Conservation (phyloP, 2,797 vertebrate species). For the Sebastes nivosus region DNA sequence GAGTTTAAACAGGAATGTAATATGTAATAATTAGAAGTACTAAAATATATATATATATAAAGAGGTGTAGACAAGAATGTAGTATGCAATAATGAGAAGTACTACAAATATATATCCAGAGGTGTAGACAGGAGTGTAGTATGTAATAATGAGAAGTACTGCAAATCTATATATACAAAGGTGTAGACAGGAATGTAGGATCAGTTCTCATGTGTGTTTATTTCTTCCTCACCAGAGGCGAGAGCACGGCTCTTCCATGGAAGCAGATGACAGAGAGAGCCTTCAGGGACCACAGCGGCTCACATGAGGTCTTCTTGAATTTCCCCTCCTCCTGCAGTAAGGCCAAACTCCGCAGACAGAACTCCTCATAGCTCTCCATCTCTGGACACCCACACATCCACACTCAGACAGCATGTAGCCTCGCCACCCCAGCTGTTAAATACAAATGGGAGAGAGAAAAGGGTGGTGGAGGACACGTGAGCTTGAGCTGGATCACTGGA, state of each 20-base stretch:
- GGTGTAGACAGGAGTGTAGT: too few species aligned
- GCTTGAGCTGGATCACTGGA: conserved; percentile 18
- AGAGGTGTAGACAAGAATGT: too few species aligned
- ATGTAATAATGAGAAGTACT: too few species aligned
- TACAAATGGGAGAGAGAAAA: conserved; percentile 14
- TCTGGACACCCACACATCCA: conserved; percentile 68
- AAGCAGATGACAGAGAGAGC: conserved; percentile 86
- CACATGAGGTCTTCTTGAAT: conserved; percentile 49
- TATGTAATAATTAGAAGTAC: too few species aligned
- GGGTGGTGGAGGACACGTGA: background rate
- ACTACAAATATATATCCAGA: too few species aligned
- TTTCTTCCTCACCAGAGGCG: conserved; percentile 87
- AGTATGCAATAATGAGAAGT: too few species aligned
- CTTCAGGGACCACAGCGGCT: conserved; percentile 57
- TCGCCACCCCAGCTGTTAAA: conserved; percentile 41
- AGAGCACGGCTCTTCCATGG: conserved; percentile 87
- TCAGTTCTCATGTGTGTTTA: background rate
- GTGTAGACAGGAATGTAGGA: too few species aligned
- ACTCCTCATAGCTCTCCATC: conserved; percentile 94
- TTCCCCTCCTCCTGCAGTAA: conserved; percentile 79
- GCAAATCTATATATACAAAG: too few species aligned
- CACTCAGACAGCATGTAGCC: conserved; percentile 63
- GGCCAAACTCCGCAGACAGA: conserved; percentile 84
- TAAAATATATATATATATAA: too few species aligned
- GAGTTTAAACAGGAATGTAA: too few species aligned